A percentile compares a stretch with the other conserved stretches of the same genome.
Evolutionary conservation across 2,888 invertebrate species (phyloP).

Genomic region (Drosophila neutralis): DNA sequence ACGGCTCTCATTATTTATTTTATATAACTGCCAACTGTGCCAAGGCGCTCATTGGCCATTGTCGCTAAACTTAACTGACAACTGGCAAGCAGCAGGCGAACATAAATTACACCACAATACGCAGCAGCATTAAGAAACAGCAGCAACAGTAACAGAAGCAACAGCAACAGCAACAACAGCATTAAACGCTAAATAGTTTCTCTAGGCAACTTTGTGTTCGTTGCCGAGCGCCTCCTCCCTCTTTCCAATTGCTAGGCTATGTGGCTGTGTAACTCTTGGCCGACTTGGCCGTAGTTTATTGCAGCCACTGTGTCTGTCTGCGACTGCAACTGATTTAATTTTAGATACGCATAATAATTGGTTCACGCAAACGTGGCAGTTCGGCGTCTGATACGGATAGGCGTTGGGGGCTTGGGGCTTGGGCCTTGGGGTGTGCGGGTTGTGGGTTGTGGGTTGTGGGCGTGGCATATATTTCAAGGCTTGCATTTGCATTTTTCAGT

Average conservation of each 20-base stretch:
- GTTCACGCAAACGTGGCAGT: constrained; percentile 17
- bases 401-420: background rate
- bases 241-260: constrained; percentile 15
- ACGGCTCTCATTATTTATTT: background rate
- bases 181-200: constrained; percentile 43
- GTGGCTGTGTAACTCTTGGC: constrained; percentile 2
- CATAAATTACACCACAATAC: constrained; percentile 66
- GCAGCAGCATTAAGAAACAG: background rate
- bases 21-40: constrained; percentile 17
- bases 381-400: background rate
- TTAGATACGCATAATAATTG: constrained; percentile 77
- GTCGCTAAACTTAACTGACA: constrained; percentile 35
- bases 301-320: constrained; percentile 28
- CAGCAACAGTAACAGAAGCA: background rate
- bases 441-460: background rate
- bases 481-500: constrained; percentile 55
- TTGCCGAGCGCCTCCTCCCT: background rate
- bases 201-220: constrained; percentile 1
- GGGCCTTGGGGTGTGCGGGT: background rate
- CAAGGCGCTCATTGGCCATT: constrained; percentile 29
- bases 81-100: constrained; percentile 44
- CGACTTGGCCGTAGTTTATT: constrained; percentile 15
- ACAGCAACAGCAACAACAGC: background rate
- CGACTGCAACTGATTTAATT: constrained; percentile 69
- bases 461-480: constrained; percentile 4